Percentiles rank a stretch among this genome's conserved stretches.
Evolutionary conservation across 2,888 invertebrate genomes (phyloP).

Genomic region (Helleia helle): DNA sequence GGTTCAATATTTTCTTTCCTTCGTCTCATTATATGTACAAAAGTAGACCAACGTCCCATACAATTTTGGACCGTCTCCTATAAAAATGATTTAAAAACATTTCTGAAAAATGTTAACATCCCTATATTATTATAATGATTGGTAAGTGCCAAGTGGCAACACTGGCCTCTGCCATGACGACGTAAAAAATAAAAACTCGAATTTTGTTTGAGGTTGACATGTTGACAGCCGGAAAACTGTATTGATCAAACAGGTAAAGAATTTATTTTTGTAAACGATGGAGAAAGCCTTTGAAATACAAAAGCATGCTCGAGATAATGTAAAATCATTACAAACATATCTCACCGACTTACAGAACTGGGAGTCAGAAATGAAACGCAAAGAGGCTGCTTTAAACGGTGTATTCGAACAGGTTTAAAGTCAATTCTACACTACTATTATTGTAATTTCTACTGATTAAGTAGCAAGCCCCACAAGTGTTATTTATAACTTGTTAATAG

Average conservation of each 20-base stretch:
- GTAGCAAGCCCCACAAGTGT: too few species aligned
- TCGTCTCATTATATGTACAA: too few species aligned
- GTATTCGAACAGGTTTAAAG: slow-evolving; percentile 62
- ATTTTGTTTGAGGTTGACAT: slow-evolving; percentile 24
- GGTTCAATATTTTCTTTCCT: too few species aligned
- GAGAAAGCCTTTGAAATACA: slow-evolving; percentile 79
- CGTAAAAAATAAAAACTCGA: slow-evolving; percentile 23
- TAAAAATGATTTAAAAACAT: too few species aligned
- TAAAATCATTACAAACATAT: slow-evolving; percentile 79
- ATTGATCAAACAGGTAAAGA: slow-evolving; percentile 28
- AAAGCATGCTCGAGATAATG: slow-evolving; percentile 81
- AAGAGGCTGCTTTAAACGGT: slow-evolving; percentile 74
- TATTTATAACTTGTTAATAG: too few species aligned
- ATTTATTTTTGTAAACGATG: slow-evolving; percentile 43
- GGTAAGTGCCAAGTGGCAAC: too few species aligned
- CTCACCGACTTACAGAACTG: slow-evolving; percentile 81
- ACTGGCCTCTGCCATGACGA: slow-evolving; percentile 28
- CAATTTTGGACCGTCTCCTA: too few species aligned
- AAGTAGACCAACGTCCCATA: too few species aligned
- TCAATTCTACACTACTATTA: slow-evolving; percentile 25
- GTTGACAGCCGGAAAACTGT: slow-evolving; percentile 22
- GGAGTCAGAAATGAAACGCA: slow-evolving; percentile 82
- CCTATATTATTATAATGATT: too few species aligned
- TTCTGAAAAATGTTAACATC: too few species aligned
- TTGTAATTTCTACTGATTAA: too few species aligned